Percentiles rank a stretch among this genome's conserved stretches.
Conservation (phyloP, 2,113 vertebrate species). For the Felis catus region DNA sequence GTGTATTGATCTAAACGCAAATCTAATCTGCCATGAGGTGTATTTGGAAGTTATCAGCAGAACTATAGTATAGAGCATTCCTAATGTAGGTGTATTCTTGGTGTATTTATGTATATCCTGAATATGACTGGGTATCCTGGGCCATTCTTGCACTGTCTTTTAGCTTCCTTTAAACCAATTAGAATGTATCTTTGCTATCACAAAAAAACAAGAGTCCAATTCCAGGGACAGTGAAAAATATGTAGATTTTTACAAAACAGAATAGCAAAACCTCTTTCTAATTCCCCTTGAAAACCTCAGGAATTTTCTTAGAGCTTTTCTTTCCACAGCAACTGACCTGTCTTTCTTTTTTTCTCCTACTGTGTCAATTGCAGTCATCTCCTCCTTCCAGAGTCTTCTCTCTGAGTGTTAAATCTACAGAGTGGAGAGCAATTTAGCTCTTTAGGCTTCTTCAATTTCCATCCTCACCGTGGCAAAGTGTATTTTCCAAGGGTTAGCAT, state of each 20-base stretch:
- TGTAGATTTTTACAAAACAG: background rate
- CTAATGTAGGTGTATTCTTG: background rate
- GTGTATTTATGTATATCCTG: background rate
- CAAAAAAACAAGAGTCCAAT: background rate
- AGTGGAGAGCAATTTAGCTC: background rate
- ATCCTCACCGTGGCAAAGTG: background rate
- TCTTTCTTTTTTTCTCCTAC: background rate
- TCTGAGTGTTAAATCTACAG: background rate
- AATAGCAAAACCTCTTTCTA: background rate
- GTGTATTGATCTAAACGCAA: background rate
- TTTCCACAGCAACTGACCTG: background rate
- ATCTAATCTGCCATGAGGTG: background rate
- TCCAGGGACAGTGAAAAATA: background rate
- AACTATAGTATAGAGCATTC: background rate
- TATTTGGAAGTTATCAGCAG: slow-evolving; percentile 3
- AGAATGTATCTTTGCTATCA: background rate
- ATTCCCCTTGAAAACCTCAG: background rate
- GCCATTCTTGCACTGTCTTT: background rate
- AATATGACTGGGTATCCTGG: background rate
- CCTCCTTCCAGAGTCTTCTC: background rate
- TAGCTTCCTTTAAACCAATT: background rate
- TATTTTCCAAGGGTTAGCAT: background rate
- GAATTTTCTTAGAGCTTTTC: background rate
- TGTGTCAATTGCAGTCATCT: background rate
- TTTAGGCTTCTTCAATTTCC: background rate